Evolutionary conservation across 53 echinoderm and acorn worm species (phyloP).

Genomic region (Echinometra lucunter): DNA sequence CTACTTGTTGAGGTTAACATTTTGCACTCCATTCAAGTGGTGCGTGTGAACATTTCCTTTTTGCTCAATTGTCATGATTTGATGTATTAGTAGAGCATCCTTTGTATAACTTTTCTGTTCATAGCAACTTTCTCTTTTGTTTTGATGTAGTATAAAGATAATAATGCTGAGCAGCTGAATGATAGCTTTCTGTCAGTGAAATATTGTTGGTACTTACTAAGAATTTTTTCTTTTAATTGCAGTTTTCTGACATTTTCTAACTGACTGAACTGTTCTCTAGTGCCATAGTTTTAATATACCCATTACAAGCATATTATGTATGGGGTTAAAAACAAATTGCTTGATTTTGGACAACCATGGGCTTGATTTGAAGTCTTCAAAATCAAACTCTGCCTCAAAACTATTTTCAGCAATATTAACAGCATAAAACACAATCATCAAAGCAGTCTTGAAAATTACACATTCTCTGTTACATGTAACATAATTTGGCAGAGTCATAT

Average conservation of each 20-base stretch:
- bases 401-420: not conserved
- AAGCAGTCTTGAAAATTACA: too few species aligned
- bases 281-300: not conserved
- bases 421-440: too few species aligned
- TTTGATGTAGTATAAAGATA: not conserved
- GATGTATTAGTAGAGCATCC: too few species aligned
- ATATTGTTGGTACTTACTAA: not conserved
- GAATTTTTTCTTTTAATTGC: not conserved
- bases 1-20: not conserved
- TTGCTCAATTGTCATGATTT: not conserved
- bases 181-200: not conserved
- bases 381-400: not conserved
- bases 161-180: constrained; percentile 30
- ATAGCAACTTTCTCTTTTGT: not conserved
- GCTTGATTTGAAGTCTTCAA: not conserved
- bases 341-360: not conserved
- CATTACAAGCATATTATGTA: not conserved
- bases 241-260: not conserved
- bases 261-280: not conserved
- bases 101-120: not conserved
- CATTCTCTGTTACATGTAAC: too few species aligned
- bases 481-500: too few species aligned
- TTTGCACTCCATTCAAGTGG: not conserved
- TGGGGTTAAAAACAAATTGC: not conserved
- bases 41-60: too few species aligned